These are phyloP conservation scores for Alviniconcha strummeri DNA, from an alignment of 2,888 invertebrate species.

Conservation along the genomic window DNA sequence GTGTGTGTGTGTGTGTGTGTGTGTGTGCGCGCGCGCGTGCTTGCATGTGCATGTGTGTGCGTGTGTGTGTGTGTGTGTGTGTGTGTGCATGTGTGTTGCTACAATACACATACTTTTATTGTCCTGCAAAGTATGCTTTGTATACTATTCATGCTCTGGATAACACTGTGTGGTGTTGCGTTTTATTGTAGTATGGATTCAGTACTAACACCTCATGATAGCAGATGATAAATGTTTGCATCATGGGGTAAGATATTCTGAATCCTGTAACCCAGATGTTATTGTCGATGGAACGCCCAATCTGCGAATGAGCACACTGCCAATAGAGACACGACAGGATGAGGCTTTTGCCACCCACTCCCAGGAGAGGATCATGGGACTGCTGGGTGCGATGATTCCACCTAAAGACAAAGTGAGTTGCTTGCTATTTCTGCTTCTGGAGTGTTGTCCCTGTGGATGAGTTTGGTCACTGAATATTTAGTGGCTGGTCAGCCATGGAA, in stretches of 20 bases:
- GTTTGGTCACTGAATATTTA: neutral
- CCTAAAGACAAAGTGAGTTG: conserved; percentile 41
- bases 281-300: conserved; percentile 34
- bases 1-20: neutral
- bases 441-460: no score
- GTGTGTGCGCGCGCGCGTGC: neutral
- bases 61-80: neutral
- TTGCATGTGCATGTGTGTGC: neutral
- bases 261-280: conserved; percentile 30
- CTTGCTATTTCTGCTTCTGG: no score
- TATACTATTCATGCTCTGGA: no score
- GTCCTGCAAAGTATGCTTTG: no score
- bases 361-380: conserved; percentile 71
- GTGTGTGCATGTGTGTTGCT: neutral
- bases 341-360: conserved; percentile 70
- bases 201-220: no score
- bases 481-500: no score
- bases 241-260: neutral
- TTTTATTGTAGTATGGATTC: no score
- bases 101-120: neutral
- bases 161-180: no score
- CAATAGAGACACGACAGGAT: conserved; percentile 61
- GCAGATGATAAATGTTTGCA: no score
- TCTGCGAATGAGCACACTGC: conserved; percentile 42
- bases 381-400: conserved; percentile 68